Evolutionary conservation across 2,888 invertebrate species (phyloP).

Genomic region (Sesia apiformis): DNA sequence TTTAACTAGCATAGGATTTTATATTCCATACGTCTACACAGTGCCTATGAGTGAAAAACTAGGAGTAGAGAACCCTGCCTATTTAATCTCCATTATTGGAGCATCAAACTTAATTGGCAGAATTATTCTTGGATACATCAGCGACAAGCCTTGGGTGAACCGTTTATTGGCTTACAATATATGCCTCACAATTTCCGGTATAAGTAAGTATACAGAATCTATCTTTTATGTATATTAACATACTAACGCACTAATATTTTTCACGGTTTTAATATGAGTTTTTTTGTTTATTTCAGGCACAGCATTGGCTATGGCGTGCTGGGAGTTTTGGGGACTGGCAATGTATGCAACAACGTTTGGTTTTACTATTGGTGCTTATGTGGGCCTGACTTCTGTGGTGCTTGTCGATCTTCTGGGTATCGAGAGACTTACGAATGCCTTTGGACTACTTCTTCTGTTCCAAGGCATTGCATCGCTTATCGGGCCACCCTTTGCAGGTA

Average conservation of each 20-base stretch:
- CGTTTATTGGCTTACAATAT: conserved; percentile 91
- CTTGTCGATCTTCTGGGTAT: conserved; percentile 95
- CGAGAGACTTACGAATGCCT: conserved; percentile 95
- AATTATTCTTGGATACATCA: conserved; percentile 88
- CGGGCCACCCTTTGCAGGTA: conserved; percentile 95
- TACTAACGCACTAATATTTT: not conserved
- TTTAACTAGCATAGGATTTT: conserved; percentile 94
- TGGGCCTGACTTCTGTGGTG: conserved; percentile 96
- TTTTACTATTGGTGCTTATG: conserved; percentile 95
- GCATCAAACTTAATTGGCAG: conserved; percentile 92
- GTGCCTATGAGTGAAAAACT: conserved; percentile 82
- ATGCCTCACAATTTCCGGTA: conserved; percentile 90
- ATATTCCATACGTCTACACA: conserved; percentile 92
- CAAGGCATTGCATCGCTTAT: conserved; percentile 95
- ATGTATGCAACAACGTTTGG: conserved; percentile 89
- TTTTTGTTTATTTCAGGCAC: conserved; percentile 77
- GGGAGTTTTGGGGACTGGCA: conserved; percentile 81
- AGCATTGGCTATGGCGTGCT: conserved; percentile 83
- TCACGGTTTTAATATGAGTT: not conserved
- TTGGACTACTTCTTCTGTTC: conserved; percentile 92
- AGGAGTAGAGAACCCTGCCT: conserved; percentile 77
- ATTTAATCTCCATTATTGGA: conserved; percentile 87
- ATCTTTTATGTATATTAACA: not conserved
- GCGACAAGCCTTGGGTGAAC: conserved; percentile 94
- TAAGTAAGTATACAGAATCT: conserved; percentile 76